Evolutionary conservation across 1,140 invertebrate species (phyloP).

Genomic region (Cydia pomonella): DNA sequence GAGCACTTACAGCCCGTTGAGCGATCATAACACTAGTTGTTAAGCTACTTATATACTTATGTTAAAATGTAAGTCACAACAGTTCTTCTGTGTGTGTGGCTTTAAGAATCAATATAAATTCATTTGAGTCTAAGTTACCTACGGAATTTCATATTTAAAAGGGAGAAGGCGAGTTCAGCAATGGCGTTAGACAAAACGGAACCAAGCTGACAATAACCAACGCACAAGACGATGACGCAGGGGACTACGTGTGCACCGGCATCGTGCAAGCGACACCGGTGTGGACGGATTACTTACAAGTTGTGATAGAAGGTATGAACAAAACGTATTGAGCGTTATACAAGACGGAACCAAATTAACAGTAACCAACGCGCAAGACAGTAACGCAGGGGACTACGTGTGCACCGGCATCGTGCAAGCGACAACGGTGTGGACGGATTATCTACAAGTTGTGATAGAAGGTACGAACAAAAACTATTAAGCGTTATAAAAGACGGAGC

Average conservation of each 20-base stretch:
- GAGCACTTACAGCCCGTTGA: too few species aligned
- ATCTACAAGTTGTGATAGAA: too few species aligned
- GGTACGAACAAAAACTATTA: too few species aligned
- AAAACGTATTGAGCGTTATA: neutral
- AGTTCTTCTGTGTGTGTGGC: too few species aligned
- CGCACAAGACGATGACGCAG: neutral
- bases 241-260: neutral
- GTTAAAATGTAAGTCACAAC: too few species aligned
- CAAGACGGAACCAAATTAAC: neutral
- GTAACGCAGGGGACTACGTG: neutral
- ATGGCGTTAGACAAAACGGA: neutral
- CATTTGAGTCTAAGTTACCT: too few species aligned
- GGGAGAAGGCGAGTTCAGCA: neutral
- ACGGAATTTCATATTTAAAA: neutral
- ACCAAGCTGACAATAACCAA: neutral
- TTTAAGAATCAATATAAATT: too few species aligned
- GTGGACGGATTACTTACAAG: neutral
- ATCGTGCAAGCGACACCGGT: neutral
- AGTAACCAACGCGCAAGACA: neutral
- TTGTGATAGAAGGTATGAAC: neutral
- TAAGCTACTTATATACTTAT: too few species aligned
- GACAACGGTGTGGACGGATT: too few species aligned
- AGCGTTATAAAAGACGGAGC: too few species aligned
- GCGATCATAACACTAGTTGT: too few species aligned
- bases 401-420: too few species aligned